phyloP scores from a whole-genome alignment of 2,888 invertebrate genomes.

The Oligia strigilis region DNA sequence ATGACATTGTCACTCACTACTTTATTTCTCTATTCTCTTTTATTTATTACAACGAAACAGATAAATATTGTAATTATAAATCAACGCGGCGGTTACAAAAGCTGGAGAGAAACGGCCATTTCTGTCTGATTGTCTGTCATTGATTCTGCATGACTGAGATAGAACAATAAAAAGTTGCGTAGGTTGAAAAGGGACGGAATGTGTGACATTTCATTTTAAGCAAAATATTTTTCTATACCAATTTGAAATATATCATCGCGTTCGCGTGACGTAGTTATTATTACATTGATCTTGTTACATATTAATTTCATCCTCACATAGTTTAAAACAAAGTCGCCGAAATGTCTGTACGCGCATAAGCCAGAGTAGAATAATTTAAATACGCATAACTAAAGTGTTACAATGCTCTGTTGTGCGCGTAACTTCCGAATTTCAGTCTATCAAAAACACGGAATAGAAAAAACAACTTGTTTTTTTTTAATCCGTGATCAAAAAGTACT shows the following conservation, averaged over 20 bases:
- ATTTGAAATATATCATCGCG: neutral
- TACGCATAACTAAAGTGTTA: too few relatives aligned
- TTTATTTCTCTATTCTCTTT: neutral
- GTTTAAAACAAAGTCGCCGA: too few relatives aligned
- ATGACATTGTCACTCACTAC: slow-evolving; percentile 78
- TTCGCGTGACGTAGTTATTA: too few relatives aligned
- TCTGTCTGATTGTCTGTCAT: neutral
- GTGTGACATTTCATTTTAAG: neutral
- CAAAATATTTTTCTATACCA: neutral
- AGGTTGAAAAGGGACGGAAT: slow-evolving; percentile 4
- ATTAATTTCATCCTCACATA: too few relatives aligned
- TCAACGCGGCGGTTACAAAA: slow-evolving; percentile 38
- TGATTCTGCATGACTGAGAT: slow-evolving; percentile 5
- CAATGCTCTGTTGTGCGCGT: too few relatives aligned
- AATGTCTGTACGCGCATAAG: too few relatives aligned
- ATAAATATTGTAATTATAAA: neutral
- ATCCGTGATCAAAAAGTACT: too few relatives aligned
- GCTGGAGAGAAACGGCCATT: slow-evolving; percentile 14
- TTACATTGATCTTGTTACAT: too few relatives aligned
- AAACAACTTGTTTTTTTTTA: too few relatives aligned
- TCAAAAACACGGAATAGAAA: too few relatives aligned
- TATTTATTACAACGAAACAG: neutral
- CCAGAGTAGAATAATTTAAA: too few relatives aligned
- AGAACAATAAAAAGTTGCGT: neutral
- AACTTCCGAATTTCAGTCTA: too few relatives aligned